Evolutionary conservation across 2,113 vertebrate species (phyloP).

Genomic region (Lycocorax pyrrhopterus): DNA sequence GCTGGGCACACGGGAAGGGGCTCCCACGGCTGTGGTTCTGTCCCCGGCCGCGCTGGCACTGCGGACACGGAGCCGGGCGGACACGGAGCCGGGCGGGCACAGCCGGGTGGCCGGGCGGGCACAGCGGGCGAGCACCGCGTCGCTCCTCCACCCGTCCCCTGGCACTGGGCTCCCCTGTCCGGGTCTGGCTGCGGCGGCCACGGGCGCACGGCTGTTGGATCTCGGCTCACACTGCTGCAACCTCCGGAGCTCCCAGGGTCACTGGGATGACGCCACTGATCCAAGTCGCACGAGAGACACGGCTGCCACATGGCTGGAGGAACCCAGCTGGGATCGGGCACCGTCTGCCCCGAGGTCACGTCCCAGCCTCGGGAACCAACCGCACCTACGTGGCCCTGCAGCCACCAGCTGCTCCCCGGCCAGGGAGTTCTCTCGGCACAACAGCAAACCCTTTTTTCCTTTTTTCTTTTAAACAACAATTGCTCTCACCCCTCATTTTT

Average conservation of each 20-base stretch:
- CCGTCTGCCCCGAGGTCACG: not conserved
- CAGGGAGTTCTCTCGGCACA: not conserved
- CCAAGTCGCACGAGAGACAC: not conserved
- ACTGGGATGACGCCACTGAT: fast-evolving
- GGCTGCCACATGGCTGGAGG: fast-evolving
- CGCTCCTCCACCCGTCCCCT: not conserved
- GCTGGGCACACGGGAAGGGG: not conserved
- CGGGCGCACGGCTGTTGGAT: not conserved
- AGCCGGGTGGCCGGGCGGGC: too few relatives aligned
- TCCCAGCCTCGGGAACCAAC: not conserved
- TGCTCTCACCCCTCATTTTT: slow-evolving; percentile 28
- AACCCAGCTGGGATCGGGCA: not conserved
- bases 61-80: not conserved
- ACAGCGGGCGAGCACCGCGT: not conserved
- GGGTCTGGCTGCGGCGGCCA: not conserved
- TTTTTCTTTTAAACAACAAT: not conserved
- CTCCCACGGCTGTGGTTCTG: not conserved
- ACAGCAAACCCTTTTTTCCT: not conserved
- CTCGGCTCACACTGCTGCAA: not conserved
- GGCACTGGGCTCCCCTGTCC: not conserved
- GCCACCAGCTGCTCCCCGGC: not conserved
- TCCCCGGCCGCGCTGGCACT: not conserved
- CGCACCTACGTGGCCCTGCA: not conserved
- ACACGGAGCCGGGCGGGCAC: too few relatives aligned
- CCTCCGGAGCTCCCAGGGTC: not conserved